Percentiles rank a stretch among this genome's conserved stretches.
Evolutionary conservation across 2,888 invertebrate genomes (phyloP).

Genomic region (Andricus quercusramuli): DNA sequence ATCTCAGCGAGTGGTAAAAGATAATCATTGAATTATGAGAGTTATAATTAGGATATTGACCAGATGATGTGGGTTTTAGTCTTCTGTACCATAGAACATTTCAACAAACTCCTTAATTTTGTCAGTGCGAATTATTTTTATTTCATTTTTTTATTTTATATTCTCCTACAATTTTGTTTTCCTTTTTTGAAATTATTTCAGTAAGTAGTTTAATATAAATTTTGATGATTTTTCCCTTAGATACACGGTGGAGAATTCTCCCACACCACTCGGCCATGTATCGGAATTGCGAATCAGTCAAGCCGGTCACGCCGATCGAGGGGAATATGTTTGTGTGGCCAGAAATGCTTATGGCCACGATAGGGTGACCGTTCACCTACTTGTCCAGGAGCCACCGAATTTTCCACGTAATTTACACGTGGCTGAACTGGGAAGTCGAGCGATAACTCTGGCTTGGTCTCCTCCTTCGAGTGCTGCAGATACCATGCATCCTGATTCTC

Average conservation of each 20-base stretch:
- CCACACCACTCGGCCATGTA: conserved; percentile 76
- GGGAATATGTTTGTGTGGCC: conserved; percentile 83
- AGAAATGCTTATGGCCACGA: conserved; percentile 84
- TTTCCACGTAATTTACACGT: conserved; percentile 82
- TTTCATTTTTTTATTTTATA: too few species aligned
- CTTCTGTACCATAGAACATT: too few species aligned
- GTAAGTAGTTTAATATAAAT: too few species aligned
- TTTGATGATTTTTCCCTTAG: conserved; percentile 51
- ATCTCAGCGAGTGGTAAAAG: too few species aligned
- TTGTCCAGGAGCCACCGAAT: conserved; percentile 83
- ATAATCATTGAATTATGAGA: too few species aligned
- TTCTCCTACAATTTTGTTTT: too few species aligned
- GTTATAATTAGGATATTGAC: too few species aligned
- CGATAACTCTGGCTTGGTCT: conserved; percentile 82
- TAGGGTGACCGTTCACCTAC: conserved; percentile 79
- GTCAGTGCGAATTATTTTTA: too few species aligned
- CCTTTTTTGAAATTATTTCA: too few species aligned
- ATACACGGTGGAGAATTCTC: conserved; percentile 75
- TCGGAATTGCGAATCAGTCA: conserved; percentile 82
- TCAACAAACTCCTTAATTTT: too few species aligned
- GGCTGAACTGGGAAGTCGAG: conserved; percentile 81
- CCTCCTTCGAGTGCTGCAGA: conserved; percentile 78
- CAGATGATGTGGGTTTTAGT: too few species aligned
- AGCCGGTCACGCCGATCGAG: conserved; percentile 80
- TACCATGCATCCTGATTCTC: conserved; percentile 77